A percentile compares a stretch with the other conserved stretches of the same genome.
Evolutionary conservation across 2,888 invertebrate genomes (phyloP).

Genomic region (Eupithecia insigniata): DNA sequence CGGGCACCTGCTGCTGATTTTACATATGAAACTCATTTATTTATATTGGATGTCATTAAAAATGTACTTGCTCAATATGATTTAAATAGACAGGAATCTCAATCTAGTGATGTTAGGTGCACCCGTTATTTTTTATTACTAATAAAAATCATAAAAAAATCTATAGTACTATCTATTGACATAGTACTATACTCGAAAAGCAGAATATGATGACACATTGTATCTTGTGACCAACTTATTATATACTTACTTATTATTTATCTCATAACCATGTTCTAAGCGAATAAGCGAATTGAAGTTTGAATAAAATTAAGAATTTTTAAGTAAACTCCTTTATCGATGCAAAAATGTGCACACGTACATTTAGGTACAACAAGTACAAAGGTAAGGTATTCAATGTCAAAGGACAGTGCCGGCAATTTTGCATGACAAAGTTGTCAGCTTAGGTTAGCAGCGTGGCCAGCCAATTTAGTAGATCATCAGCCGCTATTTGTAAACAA

Average conservation of each 20-base stretch:
- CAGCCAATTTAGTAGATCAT: constrained; percentile 10
- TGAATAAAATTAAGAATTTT: too few relatives aligned
- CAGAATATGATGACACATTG: too few relatives aligned
- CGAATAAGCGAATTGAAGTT: too few relatives aligned
- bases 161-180: too few relatives aligned
- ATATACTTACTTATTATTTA: too few relatives aligned
- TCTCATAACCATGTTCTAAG: too few relatives aligned
- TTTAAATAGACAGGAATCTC: background rate
- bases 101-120: background rate
- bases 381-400: too few relatives aligned
- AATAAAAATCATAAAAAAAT: background rate
- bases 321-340: too few relatives aligned
- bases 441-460: constrained; percentile 1
- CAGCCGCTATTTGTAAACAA: constrained; percentile 7
- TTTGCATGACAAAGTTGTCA: background rate
- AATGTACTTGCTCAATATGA: background rate
- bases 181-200: too few relatives aligned
- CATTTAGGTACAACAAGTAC: too few relatives aligned
- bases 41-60: constrained; percentile 16
- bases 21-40: constrained; percentile 35
- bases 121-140: background rate
- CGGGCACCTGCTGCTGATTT: constrained; percentile 42
- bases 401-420: background rate
- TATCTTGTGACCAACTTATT: too few relatives aligned
- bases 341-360: too few relatives aligned